Base-by-base conservation (phyloP, 2,888 invertebrate species). In the Ametastegia equiseti region DNA sequence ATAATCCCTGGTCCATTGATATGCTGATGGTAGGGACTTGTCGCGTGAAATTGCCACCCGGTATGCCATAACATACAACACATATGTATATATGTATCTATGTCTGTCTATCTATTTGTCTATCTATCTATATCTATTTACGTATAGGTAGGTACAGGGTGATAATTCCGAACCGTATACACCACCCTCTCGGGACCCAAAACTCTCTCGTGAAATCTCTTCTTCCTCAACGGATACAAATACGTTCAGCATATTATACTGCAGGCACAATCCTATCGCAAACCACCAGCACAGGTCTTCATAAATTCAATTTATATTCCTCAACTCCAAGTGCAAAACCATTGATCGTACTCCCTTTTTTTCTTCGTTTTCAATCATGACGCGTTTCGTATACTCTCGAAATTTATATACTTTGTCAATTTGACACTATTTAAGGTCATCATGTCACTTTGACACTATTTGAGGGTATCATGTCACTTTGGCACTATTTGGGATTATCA, bases 31-130 rank as follows among this genome's bases (percentile, higher is more conserved):
- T 85, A 87, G 87, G 89, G 89, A 92, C 91, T 90, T 91, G 91
- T 92, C 91, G 90, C 91, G 90, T 91, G 91, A 92, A 92, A 92
- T 91, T 92, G 91, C 90, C 90, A 91, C 88, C 89, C 89, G 89
- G 89, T 88, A 88, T 86, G 87, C 88, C 19, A 33, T 23, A 75
- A 19, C 75, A 15, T 54, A 9, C 54, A 23, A 19, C 50, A n/a
- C n/a, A 75, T 54, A 75, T 54, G 54, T 75, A 36, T 36, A 23
- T 13, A 9, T 19, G 54, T n/a, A n/a, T 2, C 4, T 54, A 54
- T 54, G 5, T 9, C 54, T 7, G 54, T 42, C 42, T 19, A 4
- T 54, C 15, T 19, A 19, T 54, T n/a, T 54, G 5, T 9, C 54
- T 7, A n/a, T 42, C 42, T 19, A 4, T 54, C n/a, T 39, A 11